Base-by-base conservation (phyloP, 2,797 vertebrate genomes). In the Hoplostethus atlanticus region DNA sequence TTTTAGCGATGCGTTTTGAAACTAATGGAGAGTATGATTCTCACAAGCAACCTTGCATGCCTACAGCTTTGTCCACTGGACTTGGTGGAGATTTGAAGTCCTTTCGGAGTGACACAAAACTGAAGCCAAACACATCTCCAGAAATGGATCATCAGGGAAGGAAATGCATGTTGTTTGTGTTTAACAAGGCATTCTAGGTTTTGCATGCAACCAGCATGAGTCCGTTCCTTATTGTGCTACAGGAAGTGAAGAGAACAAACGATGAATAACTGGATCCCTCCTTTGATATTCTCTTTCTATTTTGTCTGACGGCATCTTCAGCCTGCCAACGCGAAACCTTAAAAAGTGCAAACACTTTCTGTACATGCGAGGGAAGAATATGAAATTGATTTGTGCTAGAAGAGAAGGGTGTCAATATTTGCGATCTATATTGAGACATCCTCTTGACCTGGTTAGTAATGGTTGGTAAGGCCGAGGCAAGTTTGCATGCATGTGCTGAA, bases 341-440 rank as follows among this genome's bases (percentile, higher is more conserved):
- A 48, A 59, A 73, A 74, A 68, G 76, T 69, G 68, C 69, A 68
- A 80, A 81, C 79, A 40, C 42, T 0, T 12, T 52, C 30, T 34
- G 68, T 17, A 60, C 17, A 5, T 66, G 77, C 30, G 28, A 83
- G 64, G 64, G 58, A 71, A 75, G 77, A 79, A 76, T 67, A n/a
- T 56, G 38, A 73, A 50, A 64, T 56, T 12, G 83, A 79, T 84
- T 60, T 25, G 51, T 64, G 80, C 15, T 12, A 16, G n/a, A 59
- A 66, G 68, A 85, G 66, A 78, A 81, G 77, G 73, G 82, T 71
- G 78, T 84, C 83, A 75, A 79, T 86, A 84, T 77, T 74, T 73
- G 12, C 17, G 72, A 64, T 84, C 80, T 90, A 87, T 82, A 84
- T 84, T 80, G 58, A 83, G 80, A 79, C 71, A 6, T 70, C 48